Evolutionary conservation across 2,888 invertebrate species (phyloP).

Genomic region (Bembecia ichneumoniformis): DNA sequence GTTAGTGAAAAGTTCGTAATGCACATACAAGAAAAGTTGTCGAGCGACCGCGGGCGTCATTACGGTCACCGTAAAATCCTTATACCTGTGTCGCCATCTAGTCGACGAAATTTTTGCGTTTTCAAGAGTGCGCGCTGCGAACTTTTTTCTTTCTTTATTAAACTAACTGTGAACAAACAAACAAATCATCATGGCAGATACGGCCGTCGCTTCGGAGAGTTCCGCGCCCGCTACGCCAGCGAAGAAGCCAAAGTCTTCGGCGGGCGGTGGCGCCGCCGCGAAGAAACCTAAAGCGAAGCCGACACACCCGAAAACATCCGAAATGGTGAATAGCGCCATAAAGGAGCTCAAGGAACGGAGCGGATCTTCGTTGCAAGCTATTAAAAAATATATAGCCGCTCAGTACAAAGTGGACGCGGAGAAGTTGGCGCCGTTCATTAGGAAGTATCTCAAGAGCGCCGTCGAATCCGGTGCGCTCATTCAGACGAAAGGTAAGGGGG

Average conservation of each 20-base stretch:
- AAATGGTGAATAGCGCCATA: conserved; percentile 47
- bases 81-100: conserved; percentile 1
- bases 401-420: conserved; percentile 74
- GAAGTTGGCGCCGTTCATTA: conserved; percentile 16
- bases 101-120: conserved; percentile 1
- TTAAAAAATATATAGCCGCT: conserved; percentile 75
- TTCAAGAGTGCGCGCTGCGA: too few species aligned
- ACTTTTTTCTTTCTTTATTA: too few species aligned
- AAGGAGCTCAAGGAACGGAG: conserved; percentile 65
- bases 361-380: conserved; percentile 71
- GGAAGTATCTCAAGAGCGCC: too few species aligned
- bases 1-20: conserved; percentile 7
- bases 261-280: conserved; percentile 10
- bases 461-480: conserved; percentile 37
- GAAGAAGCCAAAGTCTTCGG: conserved; percentile 26
- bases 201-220: too few species aligned
- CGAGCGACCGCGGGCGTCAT: not conserved
- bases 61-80: conserved; percentile 1
- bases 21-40: conserved; percentile 6
- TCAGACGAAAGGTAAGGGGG: conserved; percentile 71
- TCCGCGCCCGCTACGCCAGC: conserved; percentile 31
- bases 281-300: conserved; percentile 40
- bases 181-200: not conserved
- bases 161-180: not conserved
- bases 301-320: conserved; percentile 33